Percentiles rank a stretch among this genome's conserved stretches.
Conservation (phyloP, 1,140 invertebrate species). For the Aphidius ervi region DNA sequence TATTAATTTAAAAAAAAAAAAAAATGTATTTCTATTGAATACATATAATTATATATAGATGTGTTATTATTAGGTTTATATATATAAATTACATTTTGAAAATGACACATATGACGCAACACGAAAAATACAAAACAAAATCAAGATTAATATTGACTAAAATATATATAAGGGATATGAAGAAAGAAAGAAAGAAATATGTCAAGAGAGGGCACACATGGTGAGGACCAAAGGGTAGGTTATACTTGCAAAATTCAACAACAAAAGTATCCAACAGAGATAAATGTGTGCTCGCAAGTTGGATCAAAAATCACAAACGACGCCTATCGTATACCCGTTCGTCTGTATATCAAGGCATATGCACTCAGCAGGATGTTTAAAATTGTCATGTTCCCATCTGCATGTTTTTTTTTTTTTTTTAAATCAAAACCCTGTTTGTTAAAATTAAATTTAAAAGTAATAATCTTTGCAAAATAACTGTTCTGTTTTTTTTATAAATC, state of each 20-base stretch:
- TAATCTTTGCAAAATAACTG: no score
- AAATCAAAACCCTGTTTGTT: no score
- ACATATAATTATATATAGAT: no score
- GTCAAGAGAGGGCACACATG: constrained; percentile 42
- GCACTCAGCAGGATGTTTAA: constrained; percentile 47
- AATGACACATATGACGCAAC: no score
- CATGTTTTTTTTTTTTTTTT: constrained; percentile 1
- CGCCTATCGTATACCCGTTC: constrained; percentile 21
- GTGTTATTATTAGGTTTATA: no score
- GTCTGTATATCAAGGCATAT: constrained; percentile 38
- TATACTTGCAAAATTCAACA: constrained; percentile 26
- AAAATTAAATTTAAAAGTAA: no score
- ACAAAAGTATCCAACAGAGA: constrained; percentile 55
- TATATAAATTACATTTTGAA: no score
- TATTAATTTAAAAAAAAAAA: no score
- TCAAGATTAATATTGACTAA: no score
- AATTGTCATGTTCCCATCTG: constrained; percentile 35
- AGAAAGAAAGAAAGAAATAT: constrained; percentile 22
- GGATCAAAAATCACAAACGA: constrained; percentile 22
- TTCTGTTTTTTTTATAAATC: no score
- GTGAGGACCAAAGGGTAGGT: constrained; percentile 40
- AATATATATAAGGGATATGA: neutral
- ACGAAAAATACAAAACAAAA: neutral
- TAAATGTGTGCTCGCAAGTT: constrained; percentile 47
- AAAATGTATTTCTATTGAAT: no score